phyloP scores from a whole-genome alignment of 2,113 vertebrate genomes.

The Periophthalmodon schlosseri region DNA sequence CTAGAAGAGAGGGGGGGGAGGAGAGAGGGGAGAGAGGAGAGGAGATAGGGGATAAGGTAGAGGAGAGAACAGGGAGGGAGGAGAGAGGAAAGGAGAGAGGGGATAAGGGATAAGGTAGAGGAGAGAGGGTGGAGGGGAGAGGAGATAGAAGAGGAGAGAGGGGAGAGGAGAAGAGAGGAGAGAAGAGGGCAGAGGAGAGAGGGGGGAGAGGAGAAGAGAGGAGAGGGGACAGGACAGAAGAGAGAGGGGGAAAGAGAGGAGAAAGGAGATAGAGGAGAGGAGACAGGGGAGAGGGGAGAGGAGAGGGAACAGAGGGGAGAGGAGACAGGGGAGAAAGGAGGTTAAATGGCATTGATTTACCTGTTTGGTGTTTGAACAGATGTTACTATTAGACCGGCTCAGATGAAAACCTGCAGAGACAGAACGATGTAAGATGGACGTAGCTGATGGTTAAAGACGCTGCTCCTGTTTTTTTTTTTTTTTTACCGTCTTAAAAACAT shows the following conservation, averaged over 20 bases:
- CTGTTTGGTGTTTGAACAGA: conserved; percentile 41
- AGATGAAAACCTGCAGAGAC: conserved; percentile 4
- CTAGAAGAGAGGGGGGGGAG: background rate
- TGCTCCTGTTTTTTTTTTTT: too few relatives aligned
- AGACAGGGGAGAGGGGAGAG: background rate
- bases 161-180: too few relatives aligned
- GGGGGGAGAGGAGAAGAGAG: too few relatives aligned
- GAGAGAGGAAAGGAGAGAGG: background rate
- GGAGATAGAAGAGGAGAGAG: too few relatives aligned
- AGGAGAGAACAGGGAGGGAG: conserved; percentile 1
- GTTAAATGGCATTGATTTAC: conserved; percentile 28
- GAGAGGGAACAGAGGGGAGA: conserved; percentile 7
- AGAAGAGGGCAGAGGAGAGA: too few relatives aligned
- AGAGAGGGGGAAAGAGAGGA: too few relatives aligned
- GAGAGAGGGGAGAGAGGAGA: conserved; percentile 5
- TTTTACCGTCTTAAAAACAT: too few relatives aligned
- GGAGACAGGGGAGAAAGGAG: background rate
- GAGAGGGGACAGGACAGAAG: too few relatives aligned
- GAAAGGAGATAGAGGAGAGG: too few relatives aligned
- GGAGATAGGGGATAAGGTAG: background rate
- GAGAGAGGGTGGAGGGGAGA: too few relatives aligned
- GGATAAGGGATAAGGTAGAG: too few relatives aligned
- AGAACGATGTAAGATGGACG: background rate
- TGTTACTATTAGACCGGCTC: conserved; percentile 22
- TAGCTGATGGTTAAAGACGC: background rate